phyloP scores from a whole-genome alignment of 2,888 invertebrate species.

The Liopterus haemorrhoidalis region DNA sequence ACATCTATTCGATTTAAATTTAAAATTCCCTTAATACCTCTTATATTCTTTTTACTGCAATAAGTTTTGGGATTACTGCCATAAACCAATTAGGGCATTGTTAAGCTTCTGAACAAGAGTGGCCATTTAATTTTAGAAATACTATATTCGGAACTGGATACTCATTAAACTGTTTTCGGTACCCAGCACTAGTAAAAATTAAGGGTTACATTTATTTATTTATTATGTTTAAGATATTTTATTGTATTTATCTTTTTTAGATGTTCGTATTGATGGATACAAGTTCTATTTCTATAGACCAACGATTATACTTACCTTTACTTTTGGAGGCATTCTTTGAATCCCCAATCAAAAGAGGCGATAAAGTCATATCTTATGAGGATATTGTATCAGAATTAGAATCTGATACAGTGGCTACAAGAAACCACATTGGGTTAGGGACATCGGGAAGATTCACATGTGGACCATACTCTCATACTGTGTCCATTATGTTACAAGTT shows the following conservation, averaged over 20 bases:
- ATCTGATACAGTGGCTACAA: constrained; percentile 62
- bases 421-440: constrained; percentile 61
- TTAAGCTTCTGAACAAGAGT: too few relatives aligned
- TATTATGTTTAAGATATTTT: too few relatives aligned
- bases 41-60: too few relatives aligned
- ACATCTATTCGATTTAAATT: too few relatives aligned
- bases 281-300: constrained; percentile 50
- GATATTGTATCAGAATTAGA: constrained; percentile 74
- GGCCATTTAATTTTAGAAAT: too few relatives aligned
- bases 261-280: constrained; percentile 70
- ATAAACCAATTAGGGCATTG: too few relatives aligned
- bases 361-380: constrained; percentile 54
- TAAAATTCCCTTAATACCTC: too few relatives aligned
- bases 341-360: constrained; percentile 61
- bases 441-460: constrained; percentile 57
- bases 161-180: too few relatives aligned
- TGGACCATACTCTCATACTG: constrained; percentile 65
- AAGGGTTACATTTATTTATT: too few relatives aligned
- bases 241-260: constrained; percentile 48
- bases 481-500: constrained; percentile 63
- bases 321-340: constrained; percentile 70
- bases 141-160: too few relatives aligned
- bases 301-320: constrained; percentile 68
- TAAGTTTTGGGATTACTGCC: too few relatives aligned
- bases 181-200: too few relatives aligned